A percentile compares a stretch with the other conserved stretches of the same genome.
Evolutionary conservation across 92 coral and sea anemone species (phyloP).

Genomic region (Phymanthus crucifer): DNA sequence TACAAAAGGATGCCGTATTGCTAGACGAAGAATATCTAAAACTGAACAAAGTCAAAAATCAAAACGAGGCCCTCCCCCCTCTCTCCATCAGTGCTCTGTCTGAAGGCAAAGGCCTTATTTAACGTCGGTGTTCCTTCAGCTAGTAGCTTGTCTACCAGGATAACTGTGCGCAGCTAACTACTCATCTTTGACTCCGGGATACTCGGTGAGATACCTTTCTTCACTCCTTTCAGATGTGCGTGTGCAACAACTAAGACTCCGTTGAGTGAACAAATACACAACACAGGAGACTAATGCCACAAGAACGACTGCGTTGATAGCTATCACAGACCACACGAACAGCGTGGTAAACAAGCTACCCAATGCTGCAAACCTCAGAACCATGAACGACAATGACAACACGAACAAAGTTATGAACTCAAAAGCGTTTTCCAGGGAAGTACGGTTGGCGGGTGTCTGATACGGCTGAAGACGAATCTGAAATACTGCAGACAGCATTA

Average conservation of each 20-base stretch:
- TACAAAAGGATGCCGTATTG: no score
- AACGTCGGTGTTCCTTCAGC: no score
- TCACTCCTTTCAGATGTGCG: neutral
- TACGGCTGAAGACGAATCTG: constrained; percentile 46
- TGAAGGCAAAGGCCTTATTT: no score
- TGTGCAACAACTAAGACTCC: neutral
- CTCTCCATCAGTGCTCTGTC: no score
- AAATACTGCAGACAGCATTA: constrained; percentile 27
- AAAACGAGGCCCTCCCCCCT: no score
- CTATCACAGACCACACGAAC: constrained; percentile 43
- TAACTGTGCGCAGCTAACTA: no score
- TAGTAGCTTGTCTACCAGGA: no score
- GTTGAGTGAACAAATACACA: neutral
- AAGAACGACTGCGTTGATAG: constrained; percentile 22
- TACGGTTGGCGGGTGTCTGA: neutral
- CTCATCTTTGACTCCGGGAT: no score
- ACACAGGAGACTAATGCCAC: neutral
- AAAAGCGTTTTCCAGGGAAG: constrained; percentile 45
- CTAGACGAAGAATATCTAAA: no score
- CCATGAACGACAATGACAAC: constrained; percentile 50
- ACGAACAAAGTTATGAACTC: constrained; percentile 53
- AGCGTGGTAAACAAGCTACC: constrained; percentile 12
- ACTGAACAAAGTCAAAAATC: no score
- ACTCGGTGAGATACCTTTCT: neutral
- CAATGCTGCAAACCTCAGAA: constrained; percentile 44